These are phyloP conservation scores for Amphiprion ocellaris DNA, from an alignment of 2,113 vertebrate genomes.

Conservation along the genomic window DNA sequence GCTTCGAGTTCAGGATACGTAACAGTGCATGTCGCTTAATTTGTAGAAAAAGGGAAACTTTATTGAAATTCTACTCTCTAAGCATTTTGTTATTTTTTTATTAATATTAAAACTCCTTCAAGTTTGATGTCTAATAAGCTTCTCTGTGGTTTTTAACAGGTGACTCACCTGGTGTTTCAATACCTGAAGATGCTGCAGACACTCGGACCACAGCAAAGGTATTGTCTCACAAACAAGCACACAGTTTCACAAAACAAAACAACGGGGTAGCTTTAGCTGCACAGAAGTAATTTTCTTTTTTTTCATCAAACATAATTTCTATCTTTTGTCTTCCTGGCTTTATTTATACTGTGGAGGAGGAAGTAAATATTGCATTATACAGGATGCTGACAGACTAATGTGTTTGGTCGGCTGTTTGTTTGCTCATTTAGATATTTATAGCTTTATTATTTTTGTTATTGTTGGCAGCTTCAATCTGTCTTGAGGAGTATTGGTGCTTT, in stretches of 20 bases:
- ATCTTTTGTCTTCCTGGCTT: not conserved
- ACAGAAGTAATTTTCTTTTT: not conserved
- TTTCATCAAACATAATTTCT: not conserved
- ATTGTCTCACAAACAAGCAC: constrained; percentile 3
- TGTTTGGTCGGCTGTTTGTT: not conserved
- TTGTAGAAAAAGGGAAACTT: not conserved
- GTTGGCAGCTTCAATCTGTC: not conserved
- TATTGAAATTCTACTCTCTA: no score
- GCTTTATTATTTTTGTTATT: constrained; percentile 19
- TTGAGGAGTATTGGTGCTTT: constrained; percentile 11
- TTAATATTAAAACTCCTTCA: not conserved
- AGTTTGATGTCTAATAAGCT: not conserved
- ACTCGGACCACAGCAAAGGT: constrained; percentile 93
- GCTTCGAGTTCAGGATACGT: not conserved
- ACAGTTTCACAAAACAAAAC: not conserved
- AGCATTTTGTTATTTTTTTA: no score
- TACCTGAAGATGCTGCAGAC: constrained; percentile 97
- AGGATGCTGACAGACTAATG: constrained; percentile 7
- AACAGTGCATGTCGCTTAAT: no score
- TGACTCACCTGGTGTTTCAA: constrained; percentile 94
- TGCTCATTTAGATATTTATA: constrained; percentile 13
- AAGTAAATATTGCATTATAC: constrained; percentile 7
- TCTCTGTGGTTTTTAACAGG: constrained; percentile 81
- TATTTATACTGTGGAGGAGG: not conserved
- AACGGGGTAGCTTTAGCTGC: not conserved